Percentiles rank a stretch among this genome's conserved stretches.
phyloP scores from a whole-genome alignment of 2,113 vertebrate genomes.

The Zosterops lateralis region DNA sequence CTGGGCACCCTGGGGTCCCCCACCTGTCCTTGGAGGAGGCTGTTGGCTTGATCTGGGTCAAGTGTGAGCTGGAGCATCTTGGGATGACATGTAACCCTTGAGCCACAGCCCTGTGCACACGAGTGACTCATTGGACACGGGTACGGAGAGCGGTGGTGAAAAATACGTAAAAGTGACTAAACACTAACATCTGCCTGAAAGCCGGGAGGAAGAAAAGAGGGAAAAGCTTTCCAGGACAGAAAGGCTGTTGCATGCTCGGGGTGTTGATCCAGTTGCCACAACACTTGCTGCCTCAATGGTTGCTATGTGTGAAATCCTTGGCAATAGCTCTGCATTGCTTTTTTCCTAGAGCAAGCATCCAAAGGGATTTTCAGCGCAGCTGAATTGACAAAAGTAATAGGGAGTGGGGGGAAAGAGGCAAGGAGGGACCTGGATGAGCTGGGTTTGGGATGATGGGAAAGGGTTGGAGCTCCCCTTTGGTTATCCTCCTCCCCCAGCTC shows the following conservation, averaged over 20 bases:
- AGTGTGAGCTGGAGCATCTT: neutral
- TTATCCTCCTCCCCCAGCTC: neutral
- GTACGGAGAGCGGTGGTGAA: neutral
- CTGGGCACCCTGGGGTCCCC: neutral
- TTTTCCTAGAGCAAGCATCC: constrained; percentile 49
- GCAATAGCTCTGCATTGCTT: neutral
- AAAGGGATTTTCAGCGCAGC: neutral
- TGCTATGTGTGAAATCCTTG: constrained; percentile 60
- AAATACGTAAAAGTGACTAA: neutral
- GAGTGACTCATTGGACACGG: neutral
- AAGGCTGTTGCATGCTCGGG: neutral
- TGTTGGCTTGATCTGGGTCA: neutral
- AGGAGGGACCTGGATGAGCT: neutral
- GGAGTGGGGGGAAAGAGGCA: neutral
- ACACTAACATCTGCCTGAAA: constrained; percentile 23
- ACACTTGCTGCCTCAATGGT: constrained; percentile 36
- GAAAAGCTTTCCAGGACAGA: constrained; percentile 21
- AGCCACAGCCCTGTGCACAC: neutral
- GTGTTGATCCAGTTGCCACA: constrained; percentile 58
- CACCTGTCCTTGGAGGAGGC: neutral
- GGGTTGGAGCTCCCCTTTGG: neutral
- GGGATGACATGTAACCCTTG: neutral
- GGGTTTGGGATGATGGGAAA: neutral
- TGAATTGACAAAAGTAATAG: constrained; percentile 7
- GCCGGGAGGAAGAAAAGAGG: neutral